Evolutionary conservation across 2,113 vertebrate genomes (phyloP).

Genomic region (Rattus rattus): DNA sequence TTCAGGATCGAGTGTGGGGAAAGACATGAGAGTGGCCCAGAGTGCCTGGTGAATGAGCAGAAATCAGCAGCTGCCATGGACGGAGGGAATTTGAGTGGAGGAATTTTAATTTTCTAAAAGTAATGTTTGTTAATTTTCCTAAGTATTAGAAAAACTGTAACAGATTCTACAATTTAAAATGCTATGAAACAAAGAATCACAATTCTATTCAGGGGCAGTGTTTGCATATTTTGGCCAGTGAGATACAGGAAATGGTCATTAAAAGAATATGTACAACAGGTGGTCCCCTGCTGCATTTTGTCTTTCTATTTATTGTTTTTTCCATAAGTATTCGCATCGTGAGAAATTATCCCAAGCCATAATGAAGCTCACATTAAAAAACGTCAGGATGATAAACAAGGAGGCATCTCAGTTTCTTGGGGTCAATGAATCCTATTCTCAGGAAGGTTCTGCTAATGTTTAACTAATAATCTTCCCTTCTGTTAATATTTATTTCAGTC

Average conservation of each 20-base stretch:
- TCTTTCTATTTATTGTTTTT: background rate
- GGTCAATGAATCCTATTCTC: background rate
- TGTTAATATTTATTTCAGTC: background rate
- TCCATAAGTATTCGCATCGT: background rate
- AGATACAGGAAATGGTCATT: background rate
- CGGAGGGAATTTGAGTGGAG: too few relatives aligned
- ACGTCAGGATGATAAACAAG: background rate
- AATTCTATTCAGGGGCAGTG: background rate
- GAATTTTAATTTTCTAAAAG: too few relatives aligned
- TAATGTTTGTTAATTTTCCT: background rate
- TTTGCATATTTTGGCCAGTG: background rate
- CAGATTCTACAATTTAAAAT: background rate
- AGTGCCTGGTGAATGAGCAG: too few relatives aligned
- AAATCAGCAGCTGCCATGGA: too few relatives aligned
- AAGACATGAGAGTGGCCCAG: too few relatives aligned
- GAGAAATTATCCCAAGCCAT: background rate
- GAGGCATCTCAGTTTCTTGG: background rate
- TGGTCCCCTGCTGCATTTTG: background rate
- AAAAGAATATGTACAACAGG: background rate
- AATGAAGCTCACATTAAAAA: background rate
- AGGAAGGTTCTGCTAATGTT: background rate
- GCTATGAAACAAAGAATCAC: background rate
- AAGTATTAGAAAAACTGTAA: background rate
- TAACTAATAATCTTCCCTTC: background rate
- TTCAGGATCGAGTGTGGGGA: too few relatives aligned